Evolutionary conservation across 1,140 invertebrate genomes (phyloP).

Genomic region (Diorhabda elongata): DNA sequence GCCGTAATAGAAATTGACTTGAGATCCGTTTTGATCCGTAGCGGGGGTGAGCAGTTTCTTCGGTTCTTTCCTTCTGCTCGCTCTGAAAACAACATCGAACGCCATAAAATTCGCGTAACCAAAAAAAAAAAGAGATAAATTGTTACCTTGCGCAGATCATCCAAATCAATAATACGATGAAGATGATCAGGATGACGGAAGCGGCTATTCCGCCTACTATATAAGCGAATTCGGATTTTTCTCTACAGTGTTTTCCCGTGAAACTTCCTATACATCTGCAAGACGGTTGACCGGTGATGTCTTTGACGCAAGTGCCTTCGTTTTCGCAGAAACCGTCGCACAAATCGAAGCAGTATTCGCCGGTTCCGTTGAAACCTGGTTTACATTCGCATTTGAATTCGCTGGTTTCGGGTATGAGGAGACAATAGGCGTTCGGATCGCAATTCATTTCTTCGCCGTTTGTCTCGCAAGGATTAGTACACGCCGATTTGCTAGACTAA

Average conservation of each 20-base stretch:
- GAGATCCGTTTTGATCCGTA: constrained; percentile 82
- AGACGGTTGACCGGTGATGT: constrained; percentile 73
- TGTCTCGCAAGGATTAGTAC: constrained; percentile 87
- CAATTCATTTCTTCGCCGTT: constrained; percentile 80
- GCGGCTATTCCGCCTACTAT: constrained; percentile 90
- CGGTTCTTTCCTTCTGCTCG: constrained; percentile 76
- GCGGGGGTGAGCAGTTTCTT: constrained; percentile 83
- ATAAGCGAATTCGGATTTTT: constrained; percentile 92
- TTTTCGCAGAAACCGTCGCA: constrained; percentile 88
- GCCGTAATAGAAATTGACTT: constrained; percentile 95
- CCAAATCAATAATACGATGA: constrained; percentile 89
- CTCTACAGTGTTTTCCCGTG: constrained; percentile 83
- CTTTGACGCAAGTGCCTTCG: constrained; percentile 86
- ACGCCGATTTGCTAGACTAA: constrained; percentile 75
- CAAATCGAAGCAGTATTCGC: constrained; percentile 77
- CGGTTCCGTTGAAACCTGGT: constrained; percentile 87
- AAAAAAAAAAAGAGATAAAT: not conserved
- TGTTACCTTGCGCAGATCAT: constrained; percentile 89
- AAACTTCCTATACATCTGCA: constrained; percentile 88
- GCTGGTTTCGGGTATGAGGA: constrained; percentile 77
- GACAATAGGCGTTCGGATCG: constrained; percentile 83
- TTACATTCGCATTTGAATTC: constrained; percentile 93
- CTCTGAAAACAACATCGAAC: constrained; percentile 49
- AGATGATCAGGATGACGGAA: constrained; percentile 85
- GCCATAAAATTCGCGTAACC: not conserved